These are phyloP conservation scores for Mythimna pallens DNA, from an alignment of 2,888 invertebrate species.

Conservation along the genomic window DNA sequence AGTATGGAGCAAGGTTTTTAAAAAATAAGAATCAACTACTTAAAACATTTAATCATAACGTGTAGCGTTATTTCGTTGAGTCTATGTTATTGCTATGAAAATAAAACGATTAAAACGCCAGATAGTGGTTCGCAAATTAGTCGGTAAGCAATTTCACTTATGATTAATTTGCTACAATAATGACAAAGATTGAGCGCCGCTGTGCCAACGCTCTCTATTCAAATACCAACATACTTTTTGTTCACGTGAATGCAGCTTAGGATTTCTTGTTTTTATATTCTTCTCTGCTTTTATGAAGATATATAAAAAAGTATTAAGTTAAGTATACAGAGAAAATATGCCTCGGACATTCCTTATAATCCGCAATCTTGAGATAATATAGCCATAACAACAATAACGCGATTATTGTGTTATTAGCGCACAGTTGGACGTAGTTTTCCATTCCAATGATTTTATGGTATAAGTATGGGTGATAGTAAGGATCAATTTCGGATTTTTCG, in stretches of 20 bases:
- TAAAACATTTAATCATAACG: constrained; percentile 13
- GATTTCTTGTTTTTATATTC: constrained; percentile 25
- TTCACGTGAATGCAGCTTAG: constrained; percentile 50
- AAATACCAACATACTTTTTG: constrained; percentile 58
- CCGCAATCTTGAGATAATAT: constrained; percentile 14
- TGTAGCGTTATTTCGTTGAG: constrained; percentile 21
- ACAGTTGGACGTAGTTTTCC: constrained; percentile 18
- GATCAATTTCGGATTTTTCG: not conserved
- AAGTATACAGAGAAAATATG: not conserved
- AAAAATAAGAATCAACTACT: not conserved
- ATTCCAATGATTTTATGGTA: not conserved
- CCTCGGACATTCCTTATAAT: constrained; percentile 21
- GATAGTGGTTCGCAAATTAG: constrained; percentile 55
- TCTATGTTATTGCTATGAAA: constrained; percentile 30
- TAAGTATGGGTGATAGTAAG: not conserved
- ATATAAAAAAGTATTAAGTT: constrained; percentile 8
- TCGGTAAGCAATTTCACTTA: constrained; percentile 76
- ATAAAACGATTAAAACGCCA: constrained; percentile 63
- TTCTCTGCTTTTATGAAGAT: not conserved
- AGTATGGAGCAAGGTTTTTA: no score
- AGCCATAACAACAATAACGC: constrained; percentile 20
- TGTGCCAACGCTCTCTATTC: constrained; percentile 68
- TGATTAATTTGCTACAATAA: constrained; percentile 77
- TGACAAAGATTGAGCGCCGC: constrained; percentile 78
- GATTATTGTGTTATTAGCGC: constrained; percentile 24